phyloP scores from a whole-genome alignment of 2,113 vertebrate genomes.

The Syrrhaptes paradoxus region DNA sequence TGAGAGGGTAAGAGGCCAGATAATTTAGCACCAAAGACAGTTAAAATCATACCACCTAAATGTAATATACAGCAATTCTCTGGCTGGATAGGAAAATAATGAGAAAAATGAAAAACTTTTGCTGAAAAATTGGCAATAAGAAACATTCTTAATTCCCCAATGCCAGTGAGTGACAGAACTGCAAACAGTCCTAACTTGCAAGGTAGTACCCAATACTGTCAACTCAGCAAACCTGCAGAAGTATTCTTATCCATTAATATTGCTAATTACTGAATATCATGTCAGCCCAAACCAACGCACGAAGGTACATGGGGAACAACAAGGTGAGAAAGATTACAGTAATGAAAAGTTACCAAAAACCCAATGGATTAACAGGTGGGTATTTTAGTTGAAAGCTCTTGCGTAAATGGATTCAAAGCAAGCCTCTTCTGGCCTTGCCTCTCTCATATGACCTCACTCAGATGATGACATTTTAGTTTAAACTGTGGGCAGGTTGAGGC shows the following conservation, averaged over 20 bases:
- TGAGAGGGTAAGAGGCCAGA: neutral
- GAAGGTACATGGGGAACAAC: neutral
- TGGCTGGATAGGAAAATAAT: neutral
- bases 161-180: neutral
- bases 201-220: neutral
- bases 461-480: neutral
- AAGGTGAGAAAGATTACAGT: neutral
- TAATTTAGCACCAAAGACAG: neutral
- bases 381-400: neutral
- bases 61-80: neutral
- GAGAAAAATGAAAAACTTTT: neutral
- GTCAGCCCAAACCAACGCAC: neutral
- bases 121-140: neutral
- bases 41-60: neutral
- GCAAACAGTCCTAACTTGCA: neutral
- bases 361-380: neutral
- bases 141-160: neutral
- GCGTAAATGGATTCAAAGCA: neutral
- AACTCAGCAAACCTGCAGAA: neutral
- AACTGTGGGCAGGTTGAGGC: neutral
- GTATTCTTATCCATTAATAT: neutral
- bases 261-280: neutral
- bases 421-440: neutral
- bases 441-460: neutral
- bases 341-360: neutral